These are phyloP conservation scores for Meloidogyne chitwoodi DNA, from an alignment of 1,140 invertebrate species.

Conservation along the genomic window DNA sequence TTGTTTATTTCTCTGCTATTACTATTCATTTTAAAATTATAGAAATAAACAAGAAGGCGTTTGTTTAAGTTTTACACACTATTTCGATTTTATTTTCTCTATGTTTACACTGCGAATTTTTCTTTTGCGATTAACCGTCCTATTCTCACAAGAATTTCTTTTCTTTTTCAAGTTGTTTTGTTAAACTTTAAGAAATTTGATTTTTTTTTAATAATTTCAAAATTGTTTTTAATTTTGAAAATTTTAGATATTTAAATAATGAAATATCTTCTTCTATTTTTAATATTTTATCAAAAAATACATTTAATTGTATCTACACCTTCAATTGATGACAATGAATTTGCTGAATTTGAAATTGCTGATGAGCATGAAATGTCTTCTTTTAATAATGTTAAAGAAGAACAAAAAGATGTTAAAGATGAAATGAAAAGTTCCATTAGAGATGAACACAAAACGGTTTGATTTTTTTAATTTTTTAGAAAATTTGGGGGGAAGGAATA, in stretches of 20 bases:
- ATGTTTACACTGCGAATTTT: too few species aligned
- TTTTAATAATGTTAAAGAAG: conserved; percentile 2
- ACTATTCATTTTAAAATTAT: too few species aligned
- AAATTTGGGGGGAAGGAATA: too few species aligned
- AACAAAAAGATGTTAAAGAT: background rate
- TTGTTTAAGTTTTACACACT: too few species aligned
- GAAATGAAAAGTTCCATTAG: background rate
- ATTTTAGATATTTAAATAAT: background rate
- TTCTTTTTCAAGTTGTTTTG: background rate
- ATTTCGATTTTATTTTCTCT: too few species aligned
- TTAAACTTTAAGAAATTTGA: too few species aligned
- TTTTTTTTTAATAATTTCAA: too few species aligned
- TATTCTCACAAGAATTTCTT: background rate
- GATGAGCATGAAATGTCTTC: conserved; percentile 52
- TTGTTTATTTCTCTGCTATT: too few species aligned
- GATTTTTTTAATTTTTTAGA: background rate
- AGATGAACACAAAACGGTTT: background rate
- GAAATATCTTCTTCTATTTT: background rate
- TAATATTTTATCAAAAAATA: background rate
- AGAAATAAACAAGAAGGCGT: too few species aligned
- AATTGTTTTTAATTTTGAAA: background rate
- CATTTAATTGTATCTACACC: background rate
- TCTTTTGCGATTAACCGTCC: too few species aligned
- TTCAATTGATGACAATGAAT: conserved; percentile 78
- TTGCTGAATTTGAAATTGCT: conserved; percentile 92